Evolutionary conservation across 2,113 vertebrate species (phyloP).

Genomic region (Melanerpes aurifrons): DNA sequence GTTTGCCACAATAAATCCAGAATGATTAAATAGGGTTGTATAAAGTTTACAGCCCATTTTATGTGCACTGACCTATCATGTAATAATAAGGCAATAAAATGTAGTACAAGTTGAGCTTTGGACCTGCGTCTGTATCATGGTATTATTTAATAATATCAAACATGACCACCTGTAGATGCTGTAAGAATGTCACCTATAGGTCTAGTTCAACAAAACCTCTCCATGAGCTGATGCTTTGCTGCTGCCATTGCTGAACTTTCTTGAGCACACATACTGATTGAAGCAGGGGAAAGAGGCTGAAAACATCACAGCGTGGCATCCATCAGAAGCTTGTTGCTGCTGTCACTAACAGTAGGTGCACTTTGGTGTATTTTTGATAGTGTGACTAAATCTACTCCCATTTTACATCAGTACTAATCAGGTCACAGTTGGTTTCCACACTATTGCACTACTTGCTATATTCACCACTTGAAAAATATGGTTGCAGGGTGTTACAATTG

Average conservation of each 20-base stretch:
- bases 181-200: not conserved
- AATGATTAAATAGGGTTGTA: constrained; percentile 49
- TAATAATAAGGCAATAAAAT: constrained; percentile 31
- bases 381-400: no score
- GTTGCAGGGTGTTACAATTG: no score
- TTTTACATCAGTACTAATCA: no score
- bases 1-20: constrained; percentile 17
- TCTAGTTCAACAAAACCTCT: not conserved
- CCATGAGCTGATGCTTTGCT: not conserved
- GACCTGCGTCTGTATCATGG: not conserved
- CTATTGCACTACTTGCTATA: no score
- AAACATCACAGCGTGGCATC: not conserved
- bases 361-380: no score
- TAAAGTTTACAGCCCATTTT: constrained; percentile 55
- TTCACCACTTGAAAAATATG: no score
- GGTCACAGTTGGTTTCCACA: no score
- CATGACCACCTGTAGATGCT: not conserved
- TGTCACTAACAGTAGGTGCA: no score
- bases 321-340: not conserved
- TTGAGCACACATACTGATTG: not conserved
- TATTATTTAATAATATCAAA: not conserved
- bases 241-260: not conserved
- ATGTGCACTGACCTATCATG: not conserved
- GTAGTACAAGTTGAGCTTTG: not conserved
- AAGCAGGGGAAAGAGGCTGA: not conserved